Conservation (phyloP, 2,113 vertebrate species). For the Atherinomorus stipes region DNA sequence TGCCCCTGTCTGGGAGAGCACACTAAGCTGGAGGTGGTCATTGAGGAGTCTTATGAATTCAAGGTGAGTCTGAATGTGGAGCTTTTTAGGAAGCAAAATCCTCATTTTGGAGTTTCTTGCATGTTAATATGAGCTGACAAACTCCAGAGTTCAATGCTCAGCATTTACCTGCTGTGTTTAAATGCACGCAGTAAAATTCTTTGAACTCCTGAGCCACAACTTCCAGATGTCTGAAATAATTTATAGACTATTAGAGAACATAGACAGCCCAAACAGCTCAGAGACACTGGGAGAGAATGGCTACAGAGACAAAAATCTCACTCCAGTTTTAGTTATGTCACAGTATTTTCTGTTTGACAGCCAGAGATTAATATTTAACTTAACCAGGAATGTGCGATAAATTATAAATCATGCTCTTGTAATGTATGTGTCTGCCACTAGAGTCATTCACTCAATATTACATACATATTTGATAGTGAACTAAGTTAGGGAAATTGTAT, state of each 20-base stretch:
- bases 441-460: conserved; percentile 5
- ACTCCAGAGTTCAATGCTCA: not conserved
- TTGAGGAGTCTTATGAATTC: conserved; percentile 87
- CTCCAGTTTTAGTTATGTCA: conserved; percentile 16
- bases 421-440: conserved; percentile 30
- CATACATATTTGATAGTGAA: conserved; percentile 15
- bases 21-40: conserved; percentile 84
- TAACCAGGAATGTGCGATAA: conserved; percentile 4
- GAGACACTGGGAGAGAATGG: not conserved
- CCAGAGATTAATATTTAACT: conserved; percentile 37
- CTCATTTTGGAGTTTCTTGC: not conserved
- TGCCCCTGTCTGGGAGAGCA: conserved; percentile 85
- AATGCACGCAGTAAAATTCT: not conserved
- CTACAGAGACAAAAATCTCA: not conserved
- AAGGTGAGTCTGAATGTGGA: conserved; percentile 74
- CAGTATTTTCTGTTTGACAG: conserved; percentile 27
- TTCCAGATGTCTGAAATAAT: not conserved
- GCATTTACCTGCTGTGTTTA: not conserved
- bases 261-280: not conserved
- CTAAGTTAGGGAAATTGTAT: not conserved
- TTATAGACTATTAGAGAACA: not conserved
- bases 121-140: not conserved
- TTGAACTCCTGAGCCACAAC: not conserved
- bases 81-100: not conserved
- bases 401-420: conserved; percentile 45